Evolutionary conservation across 1,140 invertebrate genomes (phyloP).

Genomic region (Lerema accius): DNA sequence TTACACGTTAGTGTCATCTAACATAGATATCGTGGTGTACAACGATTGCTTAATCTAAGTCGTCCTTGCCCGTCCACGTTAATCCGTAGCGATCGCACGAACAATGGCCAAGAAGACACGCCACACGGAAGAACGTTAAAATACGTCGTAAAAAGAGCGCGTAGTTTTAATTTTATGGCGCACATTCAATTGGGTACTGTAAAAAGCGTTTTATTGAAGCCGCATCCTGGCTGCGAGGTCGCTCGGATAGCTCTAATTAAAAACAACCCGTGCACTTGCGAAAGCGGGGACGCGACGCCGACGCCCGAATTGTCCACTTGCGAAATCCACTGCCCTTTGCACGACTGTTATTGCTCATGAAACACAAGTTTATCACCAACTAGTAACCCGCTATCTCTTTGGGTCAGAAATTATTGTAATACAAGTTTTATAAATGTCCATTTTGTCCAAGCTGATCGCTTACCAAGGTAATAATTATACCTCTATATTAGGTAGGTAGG

Average conservation of each 20-base stretch:
- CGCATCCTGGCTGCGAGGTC: conserved; percentile 75
- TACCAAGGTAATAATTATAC: too few species aligned
- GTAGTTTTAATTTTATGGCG: conserved; percentile 79
- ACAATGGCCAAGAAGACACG: conserved; percentile 64
- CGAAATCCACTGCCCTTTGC: conserved; percentile 44
- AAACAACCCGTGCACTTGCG: conserved; percentile 65
- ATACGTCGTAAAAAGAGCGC: conserved; percentile 73
- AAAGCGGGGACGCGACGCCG: too few species aligned
- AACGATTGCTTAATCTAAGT: conserved; percentile 66
- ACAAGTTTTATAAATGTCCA: too few species aligned
- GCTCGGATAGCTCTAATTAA: conserved; percentile 74
- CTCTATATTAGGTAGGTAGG: too few species aligned
- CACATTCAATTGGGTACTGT: conserved; percentile 76
- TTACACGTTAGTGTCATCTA: conserved; percentile 61
- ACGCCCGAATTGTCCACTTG: conserved; percentile 42
- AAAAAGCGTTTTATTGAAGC: conserved; percentile 78
- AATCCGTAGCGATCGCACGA: conserved; percentile 47
- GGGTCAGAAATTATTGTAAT: too few species aligned
- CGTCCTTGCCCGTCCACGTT: conserved; percentile 58
- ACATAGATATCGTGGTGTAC: conserved; percentile 48
- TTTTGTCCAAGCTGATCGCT: too few species aligned
- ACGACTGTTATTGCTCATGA: conserved; percentile 31
- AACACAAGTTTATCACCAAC: conserved; percentile 30
- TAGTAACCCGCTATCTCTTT: too few species aligned
- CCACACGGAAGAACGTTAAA: conserved; percentile 73